Evolutionary conservation across 1,140 invertebrate species (phyloP).

Genomic region (roundworm (Caenorhabditis elegans)): WBcel235 BX284604.4:1773001-1773500

Average conservation of each 20-base stretch:
- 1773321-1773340: constrained; percentile 42
- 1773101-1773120: too few relatives aligned
- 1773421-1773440: not conserved
- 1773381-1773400: constrained; percentile 18
- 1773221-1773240: constrained; percentile 42
- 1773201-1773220: constrained; percentile 31
- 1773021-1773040: too few relatives aligned
- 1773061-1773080: too few relatives aligned
- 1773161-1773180: too few relatives aligned
- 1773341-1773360: not conserved
- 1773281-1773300: constrained; percentile 34
- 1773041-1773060: too few relatives aligned
- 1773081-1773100: too few relatives aligned
- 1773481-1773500: constrained; percentile 42
- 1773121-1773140: too few relatives aligned
- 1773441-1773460: not conserved
- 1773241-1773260: constrained; percentile 49
- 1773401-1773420: not conserved
- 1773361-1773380: not conserved
- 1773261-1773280: constrained; percentile 38
- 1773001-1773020: too few relatives aligned
- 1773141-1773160: too few relatives aligned
- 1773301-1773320: constrained; percentile 29
- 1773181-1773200: too few relatives aligned
- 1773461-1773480: constrained; percentile 40